Evolutionary conservation across 2,888 invertebrate genomes (phyloP), one percentile per base, ranked within the genome.

Genomic region (Petrolisthes cinctipes): DNA sequence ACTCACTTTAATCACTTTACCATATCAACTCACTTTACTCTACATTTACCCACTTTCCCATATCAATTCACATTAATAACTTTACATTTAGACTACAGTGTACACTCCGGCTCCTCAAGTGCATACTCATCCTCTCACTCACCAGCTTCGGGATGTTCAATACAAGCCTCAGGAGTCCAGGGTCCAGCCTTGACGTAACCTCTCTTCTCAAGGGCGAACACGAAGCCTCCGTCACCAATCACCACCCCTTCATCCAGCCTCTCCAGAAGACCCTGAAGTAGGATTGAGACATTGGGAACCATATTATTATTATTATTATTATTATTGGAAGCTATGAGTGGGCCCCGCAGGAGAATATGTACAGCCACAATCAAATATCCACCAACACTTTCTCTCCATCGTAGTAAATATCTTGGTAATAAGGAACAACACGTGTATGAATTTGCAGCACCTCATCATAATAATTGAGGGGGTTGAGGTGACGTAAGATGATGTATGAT

Each of bases 101-200:
- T n/a, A n/a, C 2, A 37, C 2, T 37, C 2, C 37, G 37, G 37
- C 37, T 37, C 2, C 2, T 37, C 37, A 37, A 37, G 37, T 51
- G 5, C 7, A 53, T 7, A 71, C 71, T 4, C 23, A 4, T 53
- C 20, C 37, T 57, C 56, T 53, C 85, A 83, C 86, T 89, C 71
- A 92, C 92, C 93, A 56, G 93, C 93, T 82, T 93, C 93, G 4
- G 93, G 93, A 89, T 93, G 91, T 89, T 93, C 93, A 2, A 93
- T 91, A 9, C 91, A 91, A 9, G 92, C 93, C 89, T 93, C 93
- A 0, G 93, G 93, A 2, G 93, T 93, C 93, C 93, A 93, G n/a
- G 93, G 93, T n/a, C 93, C 93, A 5, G 93, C 93, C 91, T 93
- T 93, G 20, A 93, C 93, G 87, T 93, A 93, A 11, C 93, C 93